Evolutionary conservation across 2,113 vertebrate genomes (phyloP).

Genomic region (Zapornia atra): DNA sequence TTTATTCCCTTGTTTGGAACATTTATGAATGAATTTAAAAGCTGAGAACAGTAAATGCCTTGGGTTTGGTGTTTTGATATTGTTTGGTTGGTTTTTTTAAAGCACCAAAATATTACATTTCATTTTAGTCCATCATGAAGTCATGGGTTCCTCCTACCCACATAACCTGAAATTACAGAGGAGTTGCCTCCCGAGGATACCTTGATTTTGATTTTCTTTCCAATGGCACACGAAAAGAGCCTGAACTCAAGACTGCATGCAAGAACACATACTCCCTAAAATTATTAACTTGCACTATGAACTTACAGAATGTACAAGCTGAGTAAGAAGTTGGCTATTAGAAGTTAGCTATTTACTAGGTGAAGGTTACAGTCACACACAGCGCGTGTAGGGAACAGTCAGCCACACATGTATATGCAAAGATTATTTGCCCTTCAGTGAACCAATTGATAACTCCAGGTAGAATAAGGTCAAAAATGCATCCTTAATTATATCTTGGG

Average conservation of each 20-base stretch:
- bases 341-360: constrained; percentile 23
- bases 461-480: neutral
- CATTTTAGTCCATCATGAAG: neutral
- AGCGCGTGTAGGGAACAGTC: accelerated
- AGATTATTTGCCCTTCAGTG: neutral
- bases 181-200: neutral
- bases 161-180: neutral
- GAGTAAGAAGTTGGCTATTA: neutral
- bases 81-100: neutral
- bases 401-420: neutral
- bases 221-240: accelerated
- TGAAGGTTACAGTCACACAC: neutral
- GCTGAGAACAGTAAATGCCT: neutral
- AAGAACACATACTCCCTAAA: neutral
- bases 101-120: neutral
- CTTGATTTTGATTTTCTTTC: neutral
- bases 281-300: constrained; percentile 34
- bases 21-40: neutral
- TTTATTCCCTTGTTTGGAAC: too few species aligned
- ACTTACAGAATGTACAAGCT: neutral
- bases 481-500: neutral
- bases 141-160: neutral
- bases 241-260: neutral
- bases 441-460: neutral
- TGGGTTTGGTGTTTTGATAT: neutral